phyloP scores from a whole-genome alignment of 1,140 invertebrate species.

The Yoshiicerus persimilis region DNA sequence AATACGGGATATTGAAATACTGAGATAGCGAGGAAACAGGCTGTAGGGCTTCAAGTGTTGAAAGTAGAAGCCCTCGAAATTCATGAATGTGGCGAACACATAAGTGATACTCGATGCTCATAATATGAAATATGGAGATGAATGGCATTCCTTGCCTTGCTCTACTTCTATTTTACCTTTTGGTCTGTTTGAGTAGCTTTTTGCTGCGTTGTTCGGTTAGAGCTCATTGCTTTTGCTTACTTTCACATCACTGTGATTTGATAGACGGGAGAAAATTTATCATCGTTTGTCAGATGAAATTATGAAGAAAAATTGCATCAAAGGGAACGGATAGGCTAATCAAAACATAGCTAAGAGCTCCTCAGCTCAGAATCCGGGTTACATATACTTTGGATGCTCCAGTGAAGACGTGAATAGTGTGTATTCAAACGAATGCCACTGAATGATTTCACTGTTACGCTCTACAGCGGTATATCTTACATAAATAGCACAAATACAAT shows the following conservation, averaged over 20 bases:
- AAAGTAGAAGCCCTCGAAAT: not conserved
- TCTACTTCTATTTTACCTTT: not conserved
- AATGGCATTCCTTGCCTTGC: not conserved
- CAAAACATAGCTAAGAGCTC: not conserved
- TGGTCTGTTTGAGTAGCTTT: not conserved
- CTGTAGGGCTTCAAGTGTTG: not conserved
- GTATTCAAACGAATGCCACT: not conserved
- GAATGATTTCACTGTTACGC: not conserved
- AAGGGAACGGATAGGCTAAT: not conserved
- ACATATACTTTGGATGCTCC: not conserved
- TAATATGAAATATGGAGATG: not conserved
- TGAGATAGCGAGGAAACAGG: too few species aligned
- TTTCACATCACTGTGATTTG: not conserved
- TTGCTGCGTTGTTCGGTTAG: not conserved
- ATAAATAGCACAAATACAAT: not conserved
- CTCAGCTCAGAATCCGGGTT: not conserved
- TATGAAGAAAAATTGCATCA: not conserved
- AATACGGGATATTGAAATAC: too few species aligned
- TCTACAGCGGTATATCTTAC: not conserved
- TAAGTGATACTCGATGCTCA: not conserved
- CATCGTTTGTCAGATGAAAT: constrained; percentile 17
- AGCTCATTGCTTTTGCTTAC: not conserved
- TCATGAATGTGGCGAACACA: not conserved
- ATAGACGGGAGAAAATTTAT: constrained; percentile 20
- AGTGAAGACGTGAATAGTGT: not conserved